These are phyloP conservation scores for Sinocyclocheilus maitianheensis DNA, from an alignment of 2,113 vertebrate species.

Conservation along the genomic window DNA sequence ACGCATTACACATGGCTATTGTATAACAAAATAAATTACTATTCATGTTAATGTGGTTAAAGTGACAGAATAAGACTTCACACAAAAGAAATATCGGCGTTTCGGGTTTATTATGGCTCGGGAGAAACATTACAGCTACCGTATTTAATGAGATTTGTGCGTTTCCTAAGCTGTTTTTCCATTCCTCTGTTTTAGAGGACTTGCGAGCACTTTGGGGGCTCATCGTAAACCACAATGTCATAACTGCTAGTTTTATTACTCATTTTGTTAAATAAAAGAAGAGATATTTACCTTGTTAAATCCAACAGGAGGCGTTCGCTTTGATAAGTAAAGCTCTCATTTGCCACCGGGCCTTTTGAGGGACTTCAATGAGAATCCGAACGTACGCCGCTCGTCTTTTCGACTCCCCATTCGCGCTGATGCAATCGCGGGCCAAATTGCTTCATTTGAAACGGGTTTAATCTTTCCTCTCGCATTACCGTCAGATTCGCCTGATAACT, in stretches of 20 bases:
- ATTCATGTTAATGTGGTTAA: constrained; percentile 10
- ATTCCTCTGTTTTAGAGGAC: constrained; percentile 23
- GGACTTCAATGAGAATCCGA: constrained; percentile 22
- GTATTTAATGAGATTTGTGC: constrained; percentile 43
- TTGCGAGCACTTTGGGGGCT: constrained; percentile 8
- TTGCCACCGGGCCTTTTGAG: constrained; percentile 4
- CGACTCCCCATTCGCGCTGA: background rate
- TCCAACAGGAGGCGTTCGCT: background rate
- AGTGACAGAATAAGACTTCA: background rate
- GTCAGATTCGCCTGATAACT: constrained; percentile 36
- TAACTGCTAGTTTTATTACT: constrained; percentile 31
- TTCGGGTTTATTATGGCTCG: constrained; percentile 40
- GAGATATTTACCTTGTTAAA: constrained; percentile 33
- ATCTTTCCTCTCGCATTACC: constrained; percentile 39
- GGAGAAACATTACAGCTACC: constrained; percentile 30
- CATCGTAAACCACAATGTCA: constrained; percentile 36
- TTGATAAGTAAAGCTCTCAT: constrained; percentile 30
- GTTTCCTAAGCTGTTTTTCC: constrained; percentile 25
- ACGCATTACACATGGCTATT: constrained; percentile 2
- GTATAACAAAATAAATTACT: background rate
- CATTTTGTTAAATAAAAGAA: constrained; percentile 24
- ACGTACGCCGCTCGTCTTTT: background rate
- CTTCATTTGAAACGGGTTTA: constrained; percentile 38
- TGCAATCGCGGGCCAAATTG: constrained; percentile 14
- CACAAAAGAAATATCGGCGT: constrained; percentile 6